A percentile compares a stretch with the other conserved stretches of the same genome.
These are phyloP conservation scores for Rhinolophus sinicus DNA, from an alignment of 2,113 vertebrate genomes.

Conservation along the genomic window DNA sequence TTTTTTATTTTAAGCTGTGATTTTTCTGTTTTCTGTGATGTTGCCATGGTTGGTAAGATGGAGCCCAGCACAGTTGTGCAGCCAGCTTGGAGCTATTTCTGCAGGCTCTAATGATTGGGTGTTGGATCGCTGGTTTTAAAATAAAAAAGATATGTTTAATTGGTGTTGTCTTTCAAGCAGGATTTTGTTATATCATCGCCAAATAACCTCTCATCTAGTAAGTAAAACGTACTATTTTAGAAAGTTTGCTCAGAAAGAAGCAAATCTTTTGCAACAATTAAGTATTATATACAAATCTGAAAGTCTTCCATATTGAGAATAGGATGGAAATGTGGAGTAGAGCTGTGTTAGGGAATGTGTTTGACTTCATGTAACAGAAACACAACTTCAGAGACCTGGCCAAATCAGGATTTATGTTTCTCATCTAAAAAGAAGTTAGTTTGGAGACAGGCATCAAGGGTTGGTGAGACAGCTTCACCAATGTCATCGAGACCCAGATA, in stretches of 20 bases:
- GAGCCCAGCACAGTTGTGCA: not conserved
- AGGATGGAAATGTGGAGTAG: not conserved
- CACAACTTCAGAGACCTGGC: not conserved
- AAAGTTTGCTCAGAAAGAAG: constrained; percentile 47
- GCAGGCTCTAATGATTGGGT: not conserved
- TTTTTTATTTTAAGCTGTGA: not conserved
- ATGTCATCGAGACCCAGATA: not conserved
- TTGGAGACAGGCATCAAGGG: not conserved
- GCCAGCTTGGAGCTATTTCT: not conserved
- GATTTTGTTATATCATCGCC: constrained; percentile 30
- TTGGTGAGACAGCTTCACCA: not conserved
- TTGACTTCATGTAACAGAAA: not conserved
- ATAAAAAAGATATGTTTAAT: not conserved
- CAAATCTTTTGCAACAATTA: constrained; percentile 60
- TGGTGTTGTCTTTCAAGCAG: constrained; percentile 48
- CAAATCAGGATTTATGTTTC: not conserved
- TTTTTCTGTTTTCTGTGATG: constrained; percentile 29
- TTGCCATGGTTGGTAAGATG: not conserved
- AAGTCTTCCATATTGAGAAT: not conserved
- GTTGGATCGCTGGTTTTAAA: not conserved
- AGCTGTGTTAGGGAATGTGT: not conserved
- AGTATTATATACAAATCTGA: constrained; percentile 39
- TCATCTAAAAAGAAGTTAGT: not conserved
- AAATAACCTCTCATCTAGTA: constrained; percentile 68
- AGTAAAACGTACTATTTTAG: constrained; percentile 60